phyloP scores from a whole-genome alignment of 2,888 invertebrate species.

The Craniophora ligustri region DNA sequence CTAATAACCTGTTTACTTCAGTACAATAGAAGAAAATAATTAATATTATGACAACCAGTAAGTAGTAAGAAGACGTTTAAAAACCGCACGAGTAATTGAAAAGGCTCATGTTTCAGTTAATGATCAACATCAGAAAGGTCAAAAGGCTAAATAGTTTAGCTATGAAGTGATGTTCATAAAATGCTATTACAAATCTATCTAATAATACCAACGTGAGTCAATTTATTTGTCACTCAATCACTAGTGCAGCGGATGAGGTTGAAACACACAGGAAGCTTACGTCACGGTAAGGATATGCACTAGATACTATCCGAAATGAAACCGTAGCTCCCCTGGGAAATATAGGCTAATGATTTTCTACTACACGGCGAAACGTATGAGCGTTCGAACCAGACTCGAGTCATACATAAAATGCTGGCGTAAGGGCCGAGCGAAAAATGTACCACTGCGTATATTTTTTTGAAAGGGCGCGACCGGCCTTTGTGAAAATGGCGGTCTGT shows the following conservation, averaged over 20 bases:
- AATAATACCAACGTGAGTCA: slow-evolving; percentile 48
- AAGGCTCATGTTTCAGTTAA: slow-evolving; percentile 16
- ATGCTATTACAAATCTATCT: slow-evolving; percentile 33
- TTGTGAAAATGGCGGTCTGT: too few relatives aligned
- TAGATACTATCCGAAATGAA: slow-evolving; percentile 35
- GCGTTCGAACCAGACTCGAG: too few relatives aligned
- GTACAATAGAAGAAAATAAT: too few relatives aligned
- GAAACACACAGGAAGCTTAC: slow-evolving; percentile 40
- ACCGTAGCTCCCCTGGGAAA: slow-evolving; percentile 41
- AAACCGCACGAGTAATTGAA: neutral
- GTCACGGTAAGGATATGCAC: slow-evolving; percentile 48
- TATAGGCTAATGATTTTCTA: slow-evolving; percentile 20
- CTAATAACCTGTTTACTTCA: too few relatives aligned
- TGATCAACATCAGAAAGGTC: slow-evolving; percentile 22
- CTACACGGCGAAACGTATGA: too few relatives aligned
- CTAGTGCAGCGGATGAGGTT: slow-evolving; percentile 47
- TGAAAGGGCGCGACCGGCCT: too few relatives aligned
- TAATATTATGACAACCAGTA: slow-evolving; percentile 8
- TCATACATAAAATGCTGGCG: too few relatives aligned
- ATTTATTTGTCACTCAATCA: slow-evolving; percentile 40
- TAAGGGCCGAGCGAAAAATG: too few relatives aligned
- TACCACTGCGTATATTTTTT: too few relatives aligned
- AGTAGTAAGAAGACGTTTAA: neutral
- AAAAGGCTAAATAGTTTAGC: slow-evolving; percentile 36
- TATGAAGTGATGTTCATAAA: slow-evolving; percentile 33